Conservation (phyloP, 2,797 vertebrate genomes). For the Cynopterus sphinx region DNA sequence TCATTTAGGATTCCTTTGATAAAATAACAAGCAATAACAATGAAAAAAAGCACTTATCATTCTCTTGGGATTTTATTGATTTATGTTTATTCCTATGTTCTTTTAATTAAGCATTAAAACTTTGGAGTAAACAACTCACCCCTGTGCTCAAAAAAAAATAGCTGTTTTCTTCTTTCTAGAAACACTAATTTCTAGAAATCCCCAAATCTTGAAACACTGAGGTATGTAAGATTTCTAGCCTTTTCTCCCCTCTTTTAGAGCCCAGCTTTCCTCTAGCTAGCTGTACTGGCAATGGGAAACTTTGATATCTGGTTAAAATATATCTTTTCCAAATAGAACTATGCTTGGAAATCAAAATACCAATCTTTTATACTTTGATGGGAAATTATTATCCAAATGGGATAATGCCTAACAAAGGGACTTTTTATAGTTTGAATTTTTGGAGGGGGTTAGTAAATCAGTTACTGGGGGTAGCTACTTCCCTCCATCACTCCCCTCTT, state of each 20-base stretch:
- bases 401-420: not conserved
- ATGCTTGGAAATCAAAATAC: not conserved
- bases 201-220: not conserved
- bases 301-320: not conserved
- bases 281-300: not conserved
- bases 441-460: not conserved
- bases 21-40: not conserved
- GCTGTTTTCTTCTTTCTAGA: not conserved
- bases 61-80: not conserved
- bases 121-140: not conserved
- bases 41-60: not conserved
- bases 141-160: not conserved
- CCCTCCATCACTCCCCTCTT: not conserved
- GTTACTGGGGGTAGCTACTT: not conserved
- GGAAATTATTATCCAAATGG: not conserved
- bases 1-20: not conserved
- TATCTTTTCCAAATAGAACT: not conserved
- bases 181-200: too few species aligned
- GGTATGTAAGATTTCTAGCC: not conserved
- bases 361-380: not conserved
- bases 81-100: not conserved
- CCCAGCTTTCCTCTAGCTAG: not conserved
- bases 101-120: slow-evolving; percentile 20
- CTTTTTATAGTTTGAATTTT: not conserved
- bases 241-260: not conserved